Conservation (phyloP, 2,797 vertebrate species). For the Brachyrhaphis roseni region DNA sequence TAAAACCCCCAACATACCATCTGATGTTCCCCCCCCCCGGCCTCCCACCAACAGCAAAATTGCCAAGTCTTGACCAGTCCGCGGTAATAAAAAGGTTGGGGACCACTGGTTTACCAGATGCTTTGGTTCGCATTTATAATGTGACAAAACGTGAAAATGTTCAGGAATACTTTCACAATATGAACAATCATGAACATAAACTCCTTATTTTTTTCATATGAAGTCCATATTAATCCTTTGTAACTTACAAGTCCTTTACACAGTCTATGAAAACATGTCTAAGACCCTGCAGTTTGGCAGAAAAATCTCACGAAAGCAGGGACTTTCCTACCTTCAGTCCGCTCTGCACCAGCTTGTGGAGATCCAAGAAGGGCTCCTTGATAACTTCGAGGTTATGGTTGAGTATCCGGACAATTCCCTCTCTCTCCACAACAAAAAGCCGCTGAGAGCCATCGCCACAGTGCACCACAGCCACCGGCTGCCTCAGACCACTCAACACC, state of each 20-base stretch:
- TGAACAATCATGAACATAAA: not conserved
- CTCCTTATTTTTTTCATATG: not conserved
- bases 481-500: conserved; percentile 90
- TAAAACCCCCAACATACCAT: no score
- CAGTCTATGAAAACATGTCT: not conserved
- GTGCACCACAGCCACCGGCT: conserved; percentile 91
- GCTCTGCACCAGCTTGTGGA: conserved; percentile 98
- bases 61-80: no score
- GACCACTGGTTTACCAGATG: not conserved
- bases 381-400: conserved; percentile 89
- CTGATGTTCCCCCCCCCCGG: no score
- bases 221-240: not conserved
- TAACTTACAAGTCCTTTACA: not conserved
- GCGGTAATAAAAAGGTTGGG: no score
- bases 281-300: conserved; percentile 1
- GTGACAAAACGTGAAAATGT: not conserved
- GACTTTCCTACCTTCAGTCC: conserved; percentile 92
- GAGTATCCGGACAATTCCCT: conserved; percentile 93
- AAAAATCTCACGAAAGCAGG: conserved; percentile 20
- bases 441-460: conserved; percentile 95
- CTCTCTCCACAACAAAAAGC: conserved; percentile 96
- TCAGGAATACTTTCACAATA: not conserved
- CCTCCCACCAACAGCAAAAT: no score
- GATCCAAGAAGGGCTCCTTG: conserved; percentile 97
- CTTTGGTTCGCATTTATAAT: not conserved